Evolutionary conservation across 2,888 invertebrate species (phyloP).

Genomic region (Hoplodrina ambigua): DNA sequence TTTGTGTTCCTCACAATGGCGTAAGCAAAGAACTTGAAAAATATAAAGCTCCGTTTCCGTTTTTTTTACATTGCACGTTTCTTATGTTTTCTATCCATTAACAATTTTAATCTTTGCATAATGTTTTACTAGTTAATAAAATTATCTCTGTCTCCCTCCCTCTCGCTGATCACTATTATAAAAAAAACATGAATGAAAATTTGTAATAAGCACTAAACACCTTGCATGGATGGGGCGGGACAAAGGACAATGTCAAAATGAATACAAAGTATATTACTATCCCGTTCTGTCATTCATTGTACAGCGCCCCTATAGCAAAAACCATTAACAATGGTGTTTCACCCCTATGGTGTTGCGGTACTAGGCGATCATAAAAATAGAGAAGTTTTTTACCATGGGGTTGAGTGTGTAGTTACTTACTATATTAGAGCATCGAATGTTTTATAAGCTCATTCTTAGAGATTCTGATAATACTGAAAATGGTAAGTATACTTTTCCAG

Average conservation of each 20-base stretch:
- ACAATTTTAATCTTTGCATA: background rate
- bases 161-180: background rate
- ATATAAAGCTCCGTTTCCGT: slow-evolving; percentile 59
- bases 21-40: slow-evolving; percentile 77
- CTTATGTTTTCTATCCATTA: background rate
- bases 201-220: background rate
- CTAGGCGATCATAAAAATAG: slow-evolving; percentile 81
- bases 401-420: slow-evolving; percentile 15
- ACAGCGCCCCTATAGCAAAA: slow-evolving; percentile 25
- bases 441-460: background rate
- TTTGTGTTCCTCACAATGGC: slow-evolving; percentile 83
- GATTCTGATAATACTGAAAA: background rate
- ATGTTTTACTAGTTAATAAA: background rate
- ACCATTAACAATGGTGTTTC: slow-evolving; percentile 73
- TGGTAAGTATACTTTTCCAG: no score
- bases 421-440: no score
- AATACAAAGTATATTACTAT: slow-evolving; percentile 22
- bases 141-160: background rate
- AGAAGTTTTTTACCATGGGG: slow-evolving; percentile 67
- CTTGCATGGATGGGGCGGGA: slow-evolving; percentile 13
- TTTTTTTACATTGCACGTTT: slow-evolving; percentile 47
- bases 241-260: slow-evolving; percentile 1
- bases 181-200: slow-evolving; percentile 14
- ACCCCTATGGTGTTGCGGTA: slow-evolving; percentile 81
- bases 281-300: slow-evolving; percentile 31